Evolutionary conservation across 92 coral and sea anemone genomes (phyloP), one percentile per base, ranked within the genome.

Genomic region (Plumapathes pennacea): DNA sequence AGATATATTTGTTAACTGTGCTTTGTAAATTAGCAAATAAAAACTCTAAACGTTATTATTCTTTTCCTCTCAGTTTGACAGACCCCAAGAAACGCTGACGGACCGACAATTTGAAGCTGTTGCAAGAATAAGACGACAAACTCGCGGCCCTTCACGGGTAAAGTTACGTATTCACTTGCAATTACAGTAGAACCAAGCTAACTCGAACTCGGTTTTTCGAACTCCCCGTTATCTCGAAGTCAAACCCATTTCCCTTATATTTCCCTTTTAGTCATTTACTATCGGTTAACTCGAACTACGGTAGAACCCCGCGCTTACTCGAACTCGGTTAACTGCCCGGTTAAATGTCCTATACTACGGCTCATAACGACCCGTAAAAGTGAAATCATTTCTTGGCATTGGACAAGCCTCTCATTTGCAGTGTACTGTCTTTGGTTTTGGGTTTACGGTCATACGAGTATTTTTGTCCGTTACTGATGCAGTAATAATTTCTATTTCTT

Each of bases 121-220:
- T 6, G 40, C 41, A 17, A 78, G 89, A 18, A 79, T 90, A 12
- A 72, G 88, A 46, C 72, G 68, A 41, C 88, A 86, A 50, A 77
- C 60, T 68, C 77, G 71, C 64, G 95, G 90, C 2, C 90, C 87
- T 45, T 89, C 97, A 14, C 76, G 96, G 90, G 97, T 90, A 90
- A 78, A 73, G 27, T 8, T 25, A 5, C 11, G 8, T 10, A 38
- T 12, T 19, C 27, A n/a, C 15, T 43, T 1, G 11, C 2, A 10
- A 12, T 3, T 29, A 0, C 20, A 13, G 0, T 5, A 10, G 8
- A 29, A 28, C 37, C 5, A 18, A 18, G 13, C 15, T 19, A 2
- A 27, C 43, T 4, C 25, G 12, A 14, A n/a, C n/a, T n/a, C 54
- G 15, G 28, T 47, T 4, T 15, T 47, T 47, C 23, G 18, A 3